These are phyloP conservation scores for Eupithecia insigniata DNA, from an alignment of 2,888 invertebrate species.

Conservation along the genomic window DNA sequence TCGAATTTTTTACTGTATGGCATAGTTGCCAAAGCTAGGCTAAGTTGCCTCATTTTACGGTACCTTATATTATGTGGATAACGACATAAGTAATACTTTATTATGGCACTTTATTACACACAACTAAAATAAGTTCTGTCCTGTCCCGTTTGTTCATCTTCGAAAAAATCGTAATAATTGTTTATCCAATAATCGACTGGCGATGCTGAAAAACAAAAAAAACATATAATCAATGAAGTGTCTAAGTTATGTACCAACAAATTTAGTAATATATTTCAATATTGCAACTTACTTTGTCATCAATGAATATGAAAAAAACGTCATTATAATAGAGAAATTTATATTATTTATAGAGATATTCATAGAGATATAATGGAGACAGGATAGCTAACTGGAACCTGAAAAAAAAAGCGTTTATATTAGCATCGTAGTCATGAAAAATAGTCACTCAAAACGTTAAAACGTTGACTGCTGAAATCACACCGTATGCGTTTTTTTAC, in stretches of 20 bases:
- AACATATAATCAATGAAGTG: conserved; percentile 1
- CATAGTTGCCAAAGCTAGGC: no score
- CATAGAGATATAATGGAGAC: not conserved
- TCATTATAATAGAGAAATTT: no score
- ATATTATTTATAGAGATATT: no score
- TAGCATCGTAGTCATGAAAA: conserved; percentile 4
- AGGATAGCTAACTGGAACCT: conserved; percentile 3
- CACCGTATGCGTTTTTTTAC: no score
- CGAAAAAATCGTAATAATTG: not conserved
- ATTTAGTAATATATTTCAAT: not conserved
- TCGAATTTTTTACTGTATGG: no score
- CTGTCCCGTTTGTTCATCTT: not conserved
- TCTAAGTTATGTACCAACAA: not conserved
- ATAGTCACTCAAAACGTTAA: no score
- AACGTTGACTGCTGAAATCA: no score
- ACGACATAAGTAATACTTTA: conserved; percentile 4
- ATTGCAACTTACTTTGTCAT: not conserved
- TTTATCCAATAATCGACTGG: not conserved
- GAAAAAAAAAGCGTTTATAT: conserved; percentile 2
- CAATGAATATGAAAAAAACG: not conserved
- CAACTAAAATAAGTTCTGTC: conserved; percentile 2
- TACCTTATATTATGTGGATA: not conserved
- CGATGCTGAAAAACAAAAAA: not conserved
- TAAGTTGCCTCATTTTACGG: no score
- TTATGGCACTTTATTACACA: not conserved